A percentile compares a stretch with the other conserved stretches of the same genome.
These are phyloP conservation scores for Herpailurus yagouaroundi DNA, from an alignment of 2,113 vertebrate genomes.

Conservation along the genomic window DNA sequence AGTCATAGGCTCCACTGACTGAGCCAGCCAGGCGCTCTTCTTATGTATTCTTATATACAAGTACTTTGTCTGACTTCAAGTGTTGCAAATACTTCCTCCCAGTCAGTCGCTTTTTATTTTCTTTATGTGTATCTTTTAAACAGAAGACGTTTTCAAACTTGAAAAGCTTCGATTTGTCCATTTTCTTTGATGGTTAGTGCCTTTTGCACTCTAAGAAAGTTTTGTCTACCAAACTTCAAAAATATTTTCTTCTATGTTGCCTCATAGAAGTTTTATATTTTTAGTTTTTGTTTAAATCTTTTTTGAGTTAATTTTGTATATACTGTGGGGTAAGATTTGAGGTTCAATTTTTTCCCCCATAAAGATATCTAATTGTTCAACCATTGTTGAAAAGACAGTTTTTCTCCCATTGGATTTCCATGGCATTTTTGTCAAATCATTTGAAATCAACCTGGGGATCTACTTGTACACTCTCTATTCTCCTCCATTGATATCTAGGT, in stretches of 20 bases:
- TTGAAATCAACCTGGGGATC: not conserved
- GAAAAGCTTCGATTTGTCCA: not conserved
- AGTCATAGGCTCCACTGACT: no score
- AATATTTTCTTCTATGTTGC: not conserved
- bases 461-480: not conserved
- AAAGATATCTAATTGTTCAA: not conserved
- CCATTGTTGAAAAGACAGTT: not conserved
- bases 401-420: not conserved
- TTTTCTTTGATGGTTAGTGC: not conserved
- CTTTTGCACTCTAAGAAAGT: not conserved
- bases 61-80: not conserved
- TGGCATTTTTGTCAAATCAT: not conserved
- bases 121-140: not conserved
- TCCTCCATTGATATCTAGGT: not conserved
- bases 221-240: not conserved
- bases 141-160: not conserved
- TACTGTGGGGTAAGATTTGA: not conserved
- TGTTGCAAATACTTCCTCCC: not conserved
- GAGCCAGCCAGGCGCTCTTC: not conserved
- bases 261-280: not conserved
- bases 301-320: not conserved
- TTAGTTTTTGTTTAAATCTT: not conserved
- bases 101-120: not conserved
- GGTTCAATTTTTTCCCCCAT: not conserved
- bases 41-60: not conserved